Conservation (phyloP, 2,888 invertebrate genomes). For the Dendrolimus houi region DNA sequence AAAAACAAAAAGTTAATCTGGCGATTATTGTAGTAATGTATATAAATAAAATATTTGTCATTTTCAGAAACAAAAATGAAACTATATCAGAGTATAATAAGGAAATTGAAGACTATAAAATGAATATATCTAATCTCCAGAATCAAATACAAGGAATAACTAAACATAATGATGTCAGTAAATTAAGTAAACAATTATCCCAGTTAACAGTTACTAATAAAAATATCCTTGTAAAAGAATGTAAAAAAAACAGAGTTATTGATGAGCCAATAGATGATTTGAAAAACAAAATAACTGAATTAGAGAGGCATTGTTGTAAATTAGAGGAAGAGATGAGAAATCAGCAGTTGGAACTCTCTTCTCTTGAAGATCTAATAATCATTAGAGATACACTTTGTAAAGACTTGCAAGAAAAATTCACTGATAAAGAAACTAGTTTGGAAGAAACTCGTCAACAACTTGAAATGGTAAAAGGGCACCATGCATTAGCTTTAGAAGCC, state of each 20-base stretch:
- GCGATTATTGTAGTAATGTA: neutral
- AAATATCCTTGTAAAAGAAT: conserved; percentile 9
- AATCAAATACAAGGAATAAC: conserved; percentile 25
- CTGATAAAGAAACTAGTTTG: conserved; percentile 42
- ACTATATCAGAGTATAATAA: conserved; percentile 58
- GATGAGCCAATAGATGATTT: conserved; percentile 27
- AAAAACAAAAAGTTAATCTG: too few species aligned
- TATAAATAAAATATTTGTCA: neutral
- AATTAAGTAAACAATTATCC: conserved; percentile 28
- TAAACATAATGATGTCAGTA: conserved; percentile 24
- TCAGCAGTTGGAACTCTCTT: conserved; percentile 58
- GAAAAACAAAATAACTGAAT: conserved; percentile 34
- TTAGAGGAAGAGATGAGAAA: conserved; percentile 54
- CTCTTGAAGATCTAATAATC: conserved; percentile 58
- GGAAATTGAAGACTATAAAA: conserved; percentile 62
- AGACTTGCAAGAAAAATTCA: conserved; percentile 61
- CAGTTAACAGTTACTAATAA: conserved; percentile 13
- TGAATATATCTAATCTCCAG: conserved; percentile 43
- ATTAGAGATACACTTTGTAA: conserved; percentile 63
- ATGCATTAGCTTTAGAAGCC: conserved; percentile 64
- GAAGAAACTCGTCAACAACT: conserved; percentile 61
- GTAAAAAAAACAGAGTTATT: conserved; percentile 4
- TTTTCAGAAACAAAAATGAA: conserved; percentile 58
- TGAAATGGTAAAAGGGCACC: conserved; percentile 71
- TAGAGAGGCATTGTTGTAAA: conserved; percentile 50